A percentile compares a stretch with the other conserved stretches of the same genome.
phyloP scores from a whole-genome alignment of 2,113 vertebrate genomes.

The Bujurquina vittata region DNA sequence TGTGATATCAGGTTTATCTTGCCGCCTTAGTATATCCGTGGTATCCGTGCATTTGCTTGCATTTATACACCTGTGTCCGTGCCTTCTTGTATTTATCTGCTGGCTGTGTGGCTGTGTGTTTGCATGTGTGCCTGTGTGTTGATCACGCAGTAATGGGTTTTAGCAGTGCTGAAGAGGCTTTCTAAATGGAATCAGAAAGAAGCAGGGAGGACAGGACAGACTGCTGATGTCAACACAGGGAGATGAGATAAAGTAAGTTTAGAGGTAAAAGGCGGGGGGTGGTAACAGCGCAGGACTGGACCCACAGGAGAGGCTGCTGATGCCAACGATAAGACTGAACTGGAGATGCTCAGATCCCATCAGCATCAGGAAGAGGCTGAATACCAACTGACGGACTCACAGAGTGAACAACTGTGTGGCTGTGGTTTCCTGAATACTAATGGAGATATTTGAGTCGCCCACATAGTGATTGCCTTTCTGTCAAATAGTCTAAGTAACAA shows the following conservation, averaged over 20 bases:
- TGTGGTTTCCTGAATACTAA: constrained; percentile 34
- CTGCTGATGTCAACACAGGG: constrained; percentile 71
- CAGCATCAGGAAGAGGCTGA: constrained; percentile 51
- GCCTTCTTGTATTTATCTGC: neutral
- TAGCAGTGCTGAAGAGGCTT: constrained; percentile 52
- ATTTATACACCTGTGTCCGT: neutral
- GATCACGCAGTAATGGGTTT: constrained; percentile 58
- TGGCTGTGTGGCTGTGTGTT: constrained; percentile 2
- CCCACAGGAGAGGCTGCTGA: constrained; percentile 64
- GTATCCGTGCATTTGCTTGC: neutral
- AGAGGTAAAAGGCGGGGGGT: constrained; percentile 23
- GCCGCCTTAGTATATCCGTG: neutral
- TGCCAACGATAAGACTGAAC: constrained; percentile 66
- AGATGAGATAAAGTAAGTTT: constrained; percentile 69
- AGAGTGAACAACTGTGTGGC: constrained; percentile 42
- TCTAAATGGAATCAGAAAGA: constrained; percentile 54
- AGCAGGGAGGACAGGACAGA: constrained; percentile 56
- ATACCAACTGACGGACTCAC: constrained; percentile 47
- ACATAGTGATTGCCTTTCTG: neutral
- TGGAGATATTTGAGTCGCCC: constrained; percentile 21
- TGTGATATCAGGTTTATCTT: neutral
- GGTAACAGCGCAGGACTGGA: constrained; percentile 41
- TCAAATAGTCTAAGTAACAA: neutral
- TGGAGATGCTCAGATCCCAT: constrained; percentile 62
- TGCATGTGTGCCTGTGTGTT: constrained; percentile 21